phyloP scores from a whole-genome alignment of 1,140 invertebrate species.

The Drosophila sulfurigaster region DNA sequence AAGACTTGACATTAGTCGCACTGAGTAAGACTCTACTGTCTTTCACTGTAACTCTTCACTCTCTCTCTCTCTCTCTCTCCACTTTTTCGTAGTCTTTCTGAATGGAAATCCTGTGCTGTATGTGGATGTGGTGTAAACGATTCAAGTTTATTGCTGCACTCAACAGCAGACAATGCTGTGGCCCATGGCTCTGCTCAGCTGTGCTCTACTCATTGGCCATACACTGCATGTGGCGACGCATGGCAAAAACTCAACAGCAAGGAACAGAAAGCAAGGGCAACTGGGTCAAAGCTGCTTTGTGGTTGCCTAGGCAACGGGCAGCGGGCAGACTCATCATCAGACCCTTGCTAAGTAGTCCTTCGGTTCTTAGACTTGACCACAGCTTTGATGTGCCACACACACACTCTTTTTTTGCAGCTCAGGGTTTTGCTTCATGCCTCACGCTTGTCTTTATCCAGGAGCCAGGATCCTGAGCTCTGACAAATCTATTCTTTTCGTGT shows the following conservation, averaged over 20 bases:
- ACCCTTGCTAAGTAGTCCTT: slow-evolving; percentile 43
- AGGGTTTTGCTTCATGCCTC: no score
- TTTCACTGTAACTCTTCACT: background rate
- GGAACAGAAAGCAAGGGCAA: slow-evolving; percentile 9
- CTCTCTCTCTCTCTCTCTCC: background rate
- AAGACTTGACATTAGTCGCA: slow-evolving; percentile 73
- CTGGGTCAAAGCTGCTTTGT: slow-evolving; percentile 48
- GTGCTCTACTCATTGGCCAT: slow-evolving; percentile 54
- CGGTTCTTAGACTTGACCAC: slow-evolving; percentile 33
- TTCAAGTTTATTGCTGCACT: slow-evolving; percentile 71
- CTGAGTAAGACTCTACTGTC: slow-evolving; percentile 6
- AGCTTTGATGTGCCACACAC: slow-evolving; percentile 33
- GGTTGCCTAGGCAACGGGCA: slow-evolving; percentile 35
- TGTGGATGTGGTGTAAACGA: slow-evolving; percentile 44
- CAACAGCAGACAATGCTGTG: slow-evolving; percentile 54
- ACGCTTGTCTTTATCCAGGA: background rate
- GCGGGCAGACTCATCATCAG: background rate
- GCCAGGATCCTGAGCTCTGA: background rate
- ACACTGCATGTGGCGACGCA: slow-evolving; percentile 41
- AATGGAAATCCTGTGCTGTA: background rate
- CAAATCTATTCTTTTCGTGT: slow-evolving; percentile 22
- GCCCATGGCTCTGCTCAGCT: slow-evolving; percentile 41
- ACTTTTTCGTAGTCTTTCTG: background rate
- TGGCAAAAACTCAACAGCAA: slow-evolving; percentile 19
- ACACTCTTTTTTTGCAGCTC: background rate